phyloP scores from a whole-genome alignment of 2,888 invertebrate species.

The Sacculina carcini region DNA sequence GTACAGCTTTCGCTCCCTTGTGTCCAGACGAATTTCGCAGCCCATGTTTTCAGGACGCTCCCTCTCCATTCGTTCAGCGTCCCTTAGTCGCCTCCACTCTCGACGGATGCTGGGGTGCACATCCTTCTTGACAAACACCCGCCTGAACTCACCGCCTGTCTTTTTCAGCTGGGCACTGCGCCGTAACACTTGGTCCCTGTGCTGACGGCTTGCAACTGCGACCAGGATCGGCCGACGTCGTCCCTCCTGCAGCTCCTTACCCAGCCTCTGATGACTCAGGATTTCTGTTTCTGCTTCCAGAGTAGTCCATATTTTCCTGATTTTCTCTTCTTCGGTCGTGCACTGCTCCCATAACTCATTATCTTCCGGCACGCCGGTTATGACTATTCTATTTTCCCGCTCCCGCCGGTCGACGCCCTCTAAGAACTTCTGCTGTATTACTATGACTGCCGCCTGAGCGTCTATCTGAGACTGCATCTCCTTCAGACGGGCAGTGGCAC shows the following conservation, averaged over 20 bases:
- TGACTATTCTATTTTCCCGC: not conserved
- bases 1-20: not conserved
- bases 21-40: not conserved
- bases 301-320: too few species aligned
- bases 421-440: not conserved
- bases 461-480: not conserved
- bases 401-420: not conserved
- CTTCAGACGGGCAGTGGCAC: not conserved
- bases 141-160: not conserved
- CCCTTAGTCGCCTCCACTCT: conserved; percentile 1
- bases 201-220: too few species aligned
- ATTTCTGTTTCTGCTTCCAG: too few species aligned
- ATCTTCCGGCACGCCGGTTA: not conserved
- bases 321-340: not conserved
- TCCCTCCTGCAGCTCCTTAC: too few species aligned
- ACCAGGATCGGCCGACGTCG: too few species aligned
- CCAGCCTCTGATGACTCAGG: too few species aligned
- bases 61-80: not conserved
- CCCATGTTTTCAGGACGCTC: conserved; percentile 1
- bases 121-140: conserved; percentile 3
- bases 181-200: too few species aligned
- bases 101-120: not conserved
- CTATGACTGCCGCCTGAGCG: not conserved
- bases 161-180: conserved; percentile 1
- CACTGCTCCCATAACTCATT: not conserved